Evolutionary conservation across 2,113 vertebrate species (phyloP).

Genomic region (Xiphorhynchus elegans): DNA sequence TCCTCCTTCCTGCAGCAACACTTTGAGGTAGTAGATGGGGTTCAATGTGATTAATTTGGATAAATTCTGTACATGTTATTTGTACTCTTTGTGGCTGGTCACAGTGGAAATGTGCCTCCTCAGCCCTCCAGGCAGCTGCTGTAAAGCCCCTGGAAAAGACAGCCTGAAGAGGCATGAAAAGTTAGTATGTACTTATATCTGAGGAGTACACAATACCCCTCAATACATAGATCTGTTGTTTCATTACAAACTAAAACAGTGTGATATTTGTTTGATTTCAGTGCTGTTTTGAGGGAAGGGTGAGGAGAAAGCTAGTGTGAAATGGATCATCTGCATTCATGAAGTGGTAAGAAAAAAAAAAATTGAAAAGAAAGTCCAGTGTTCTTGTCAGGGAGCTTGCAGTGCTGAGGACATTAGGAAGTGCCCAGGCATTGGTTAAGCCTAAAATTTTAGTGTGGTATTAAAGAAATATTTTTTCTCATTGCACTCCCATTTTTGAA

Average conservation of each 20-base stretch:
- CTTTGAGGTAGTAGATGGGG: not conserved
- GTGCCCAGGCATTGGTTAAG: not conserved
- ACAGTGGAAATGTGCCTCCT: not conserved
- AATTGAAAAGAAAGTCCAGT: not conserved
- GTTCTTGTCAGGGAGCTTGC: not conserved
- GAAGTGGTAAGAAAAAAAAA: not conserved
- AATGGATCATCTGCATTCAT: not conserved
- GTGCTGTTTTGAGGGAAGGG: not conserved
- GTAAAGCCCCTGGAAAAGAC: not conserved
- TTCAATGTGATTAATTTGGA: not conserved
- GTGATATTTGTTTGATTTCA: not conserved
- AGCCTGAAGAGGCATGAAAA: not conserved
- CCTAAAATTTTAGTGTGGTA: not conserved
- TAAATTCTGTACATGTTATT: not conserved
- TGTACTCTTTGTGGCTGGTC: not conserved
- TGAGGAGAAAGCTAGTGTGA: not conserved
- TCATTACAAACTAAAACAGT: not conserved
- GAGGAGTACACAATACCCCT: not conserved
- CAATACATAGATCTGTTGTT: not conserved
- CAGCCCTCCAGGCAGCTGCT: not conserved
- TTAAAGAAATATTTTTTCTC: not conserved
- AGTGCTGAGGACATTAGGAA: not conserved
- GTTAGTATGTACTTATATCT: not conserved
- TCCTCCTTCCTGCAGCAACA: not conserved
- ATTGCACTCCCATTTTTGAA: not conserved